Base-by-base conservation (phyloP, 2,797 vertebrate genomes). In the Anolis apletophallus region DNA sequence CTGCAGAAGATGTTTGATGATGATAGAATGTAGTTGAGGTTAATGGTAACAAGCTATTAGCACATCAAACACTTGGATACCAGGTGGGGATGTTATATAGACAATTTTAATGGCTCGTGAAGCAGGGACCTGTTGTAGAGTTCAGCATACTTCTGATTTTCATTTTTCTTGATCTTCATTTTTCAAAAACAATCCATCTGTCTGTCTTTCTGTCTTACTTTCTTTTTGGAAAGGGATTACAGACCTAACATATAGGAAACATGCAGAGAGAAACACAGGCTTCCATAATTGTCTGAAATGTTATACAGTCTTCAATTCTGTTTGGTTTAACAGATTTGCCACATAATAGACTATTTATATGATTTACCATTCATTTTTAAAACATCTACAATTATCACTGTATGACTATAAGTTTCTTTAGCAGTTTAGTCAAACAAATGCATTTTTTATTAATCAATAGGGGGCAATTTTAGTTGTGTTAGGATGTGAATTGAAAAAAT, bases 1-100 rank as follows among this genome's bases (percentile, higher is more conserved):
- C 55, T 5, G 40, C 55, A 67, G 75, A 64, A 73, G 46, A 73
- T 61, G 68, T 67, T 80, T 67, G 55, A 84, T 67, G 68, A 74
- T 80, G 68, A 84, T 14, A 80, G 68, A 73, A 73, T 21, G 11
- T 16, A 29, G 36, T 79, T 75, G 79, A 55, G 81, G 57, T 84
- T 67, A 74, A 80, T 73, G 75, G 82, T 46, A 55, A 80, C 68
- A 67, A 14, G 40, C 23, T 61, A 80, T 73, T 79, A 79, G 32
- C 46, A 73, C 67, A 84, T 87, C 82, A 73, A 36, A 32, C 5
- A 12, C 68, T 67, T 46, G 57, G 46, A 23, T 80, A 84, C 23
- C 55, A 59, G 46, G 46, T 14, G 29, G 46, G 36, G 26, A 29
- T 10, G 61, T 64, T 61, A 64, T 46, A 26, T 55, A 26, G 57